A percentile compares a stretch with the other conserved stretches of the same genome.
Evolutionary conservation across 2,888 invertebrate species (phyloP).

Genomic region (Leptogaster cylindrica): DNA sequence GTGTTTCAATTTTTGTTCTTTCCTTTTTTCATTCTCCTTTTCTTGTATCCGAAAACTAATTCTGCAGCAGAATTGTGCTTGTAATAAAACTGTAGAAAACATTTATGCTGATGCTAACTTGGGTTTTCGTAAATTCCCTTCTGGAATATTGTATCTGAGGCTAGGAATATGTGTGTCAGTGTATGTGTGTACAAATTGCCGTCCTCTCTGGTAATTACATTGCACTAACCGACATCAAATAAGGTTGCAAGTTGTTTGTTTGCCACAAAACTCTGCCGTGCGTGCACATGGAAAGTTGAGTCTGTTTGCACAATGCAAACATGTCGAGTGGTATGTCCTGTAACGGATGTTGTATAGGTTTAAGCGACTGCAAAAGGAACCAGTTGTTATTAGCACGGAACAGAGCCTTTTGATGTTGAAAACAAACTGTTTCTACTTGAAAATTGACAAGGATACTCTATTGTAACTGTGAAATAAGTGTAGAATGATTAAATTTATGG

Average conservation of each 20-base stretch:
- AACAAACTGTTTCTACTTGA: no score
- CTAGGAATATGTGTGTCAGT: no score
- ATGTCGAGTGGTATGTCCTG: slow-evolving; percentile 26
- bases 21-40: no score
- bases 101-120: slow-evolving; percentile 21
- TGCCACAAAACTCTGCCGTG: neutral
- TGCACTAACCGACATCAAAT: slow-evolving; percentile 16
- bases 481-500: no score
- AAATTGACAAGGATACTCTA: no score
- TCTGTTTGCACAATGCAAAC: slow-evolving; percentile 22
- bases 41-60: no score
- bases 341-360: slow-evolving; percentile 1
- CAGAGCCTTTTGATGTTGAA: no score
- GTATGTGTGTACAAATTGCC: neutral
- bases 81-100: neutral
- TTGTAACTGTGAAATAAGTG: no score
- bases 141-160: no score
- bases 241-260: slow-evolving; percentile 10
- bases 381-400: no score
- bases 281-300: neutral
- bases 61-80: neutral
- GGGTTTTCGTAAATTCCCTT: no score
- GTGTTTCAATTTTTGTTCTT: no score
- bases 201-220: slow-evolving; percentile 11
- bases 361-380: slow-evolving; percentile 11